Evolutionary conservation across 2,797 vertebrate genomes (phyloP).

Genomic region (Amblyraja radiata): DNA sequence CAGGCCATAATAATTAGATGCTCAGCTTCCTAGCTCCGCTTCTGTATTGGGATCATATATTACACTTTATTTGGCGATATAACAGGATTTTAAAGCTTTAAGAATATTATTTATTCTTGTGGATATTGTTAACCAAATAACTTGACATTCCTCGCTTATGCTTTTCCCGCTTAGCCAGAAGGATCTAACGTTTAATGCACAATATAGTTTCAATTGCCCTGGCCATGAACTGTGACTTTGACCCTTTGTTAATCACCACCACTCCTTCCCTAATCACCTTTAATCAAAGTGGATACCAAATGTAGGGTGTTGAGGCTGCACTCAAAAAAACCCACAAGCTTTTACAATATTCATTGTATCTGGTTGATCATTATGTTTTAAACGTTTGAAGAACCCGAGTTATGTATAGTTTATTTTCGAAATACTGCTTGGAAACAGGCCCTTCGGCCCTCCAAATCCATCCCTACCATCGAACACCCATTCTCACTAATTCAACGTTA

Average conservation of each 20-base stretch:
- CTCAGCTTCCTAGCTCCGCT: not conserved
- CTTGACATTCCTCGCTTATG: not conserved
- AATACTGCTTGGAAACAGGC: too few relatives aligned
- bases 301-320: not conserved
- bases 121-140: not conserved
- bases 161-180: not conserved
- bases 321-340: not conserved
- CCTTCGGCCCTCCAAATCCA: too few relatives aligned
- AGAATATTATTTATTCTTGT: not conserved
- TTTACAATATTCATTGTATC: not conserved
- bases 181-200: not conserved
- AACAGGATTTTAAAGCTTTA: not conserved
- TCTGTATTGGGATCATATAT: not conserved
- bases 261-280: not conserved
- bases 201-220: not conserved
- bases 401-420: too few relatives aligned
- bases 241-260: not conserved
- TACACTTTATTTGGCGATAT: not conserved
- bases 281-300: not conserved
- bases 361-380: slow-evolving; percentile 10
- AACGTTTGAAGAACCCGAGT: not conserved
- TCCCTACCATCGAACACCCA: too few relatives aligned
- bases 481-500: too few relatives aligned
- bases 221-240: not conserved
- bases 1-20: not conserved